Evolutionary conservation across 2,113 vertebrate genomes (phyloP), one percentile per base, ranked within the genome.

Genomic region (Anhinga anhinga): DNA sequence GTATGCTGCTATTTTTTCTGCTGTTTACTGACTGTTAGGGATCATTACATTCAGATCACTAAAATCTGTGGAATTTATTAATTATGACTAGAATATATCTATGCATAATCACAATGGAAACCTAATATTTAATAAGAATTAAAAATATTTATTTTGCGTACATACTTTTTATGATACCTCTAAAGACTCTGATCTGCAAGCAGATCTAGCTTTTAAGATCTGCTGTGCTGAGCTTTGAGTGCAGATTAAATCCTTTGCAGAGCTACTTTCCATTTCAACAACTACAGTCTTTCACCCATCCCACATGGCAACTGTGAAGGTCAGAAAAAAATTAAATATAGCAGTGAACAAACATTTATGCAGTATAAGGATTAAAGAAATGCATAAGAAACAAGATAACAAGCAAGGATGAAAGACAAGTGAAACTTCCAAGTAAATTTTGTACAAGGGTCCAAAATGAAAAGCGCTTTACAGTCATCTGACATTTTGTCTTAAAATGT

Each of bases 41-140:
- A 83, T 86, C 81, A 90, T 52, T 96, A 65, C 91, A 78, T 86
- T 92, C 85, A 82, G 76, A 84, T 86, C 76, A 82, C 58, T 81
- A 23, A 92, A 89, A 95, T 84, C 56, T 20, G 92, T 82, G 74
- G 74, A 85, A 45, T 85, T 72, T 13, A 71, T 78, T 90, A 86
- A 94, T 95, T 90, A 88, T 11, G 65, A 21, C 56, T 71, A 17
- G 38, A 30, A 74, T n/a, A 10, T n/a, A 59, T n/a, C 56, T 7
- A 20, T 74, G 42, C 61, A n/a, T 22, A 79, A 74, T 53, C 44
- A 32, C 63, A 82, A 61, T 7, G 30, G 12, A 86, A 40, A 34
- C 63, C 36, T 91, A 92, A 61, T 84, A 85, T 94, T 89, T 61
- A 88, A 55, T 29, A 69, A 49, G 82, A 90, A 59, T 62, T 88